Percentiles rank a stretch among this genome's conserved stretches.
These are phyloP conservation scores for Onthophagus sagittarius DNA, from an alignment of 2,888 invertebrate genomes.

Conservation along the genomic window DNA sequence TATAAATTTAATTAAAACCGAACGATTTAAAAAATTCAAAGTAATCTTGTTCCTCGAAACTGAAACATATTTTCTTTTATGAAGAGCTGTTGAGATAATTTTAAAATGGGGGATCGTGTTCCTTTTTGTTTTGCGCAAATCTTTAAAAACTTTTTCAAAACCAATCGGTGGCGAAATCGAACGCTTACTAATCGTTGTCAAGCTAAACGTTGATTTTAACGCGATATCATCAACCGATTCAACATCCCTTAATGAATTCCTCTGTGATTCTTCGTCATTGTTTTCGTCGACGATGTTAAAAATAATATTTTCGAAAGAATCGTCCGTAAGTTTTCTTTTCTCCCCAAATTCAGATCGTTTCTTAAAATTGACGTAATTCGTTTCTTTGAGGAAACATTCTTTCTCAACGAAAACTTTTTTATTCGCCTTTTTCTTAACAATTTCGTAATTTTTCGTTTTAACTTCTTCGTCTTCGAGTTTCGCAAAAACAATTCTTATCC, in stretches of 20 bases:
- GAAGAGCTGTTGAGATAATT: conserved; percentile 19
- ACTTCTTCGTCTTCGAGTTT: background rate
- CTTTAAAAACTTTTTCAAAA: conserved; percentile 7
- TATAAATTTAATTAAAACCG: conserved; percentile 6
- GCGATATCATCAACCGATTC: conserved; percentile 13
- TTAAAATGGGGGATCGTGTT: conserved; percentile 18
- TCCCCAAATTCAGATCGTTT: background rate
- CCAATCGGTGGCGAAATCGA: background rate
- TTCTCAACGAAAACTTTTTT: background rate
- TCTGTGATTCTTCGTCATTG: background rate
- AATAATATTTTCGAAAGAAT: conserved; percentile 1
- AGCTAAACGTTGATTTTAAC: conserved; percentile 16
- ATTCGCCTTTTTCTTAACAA: background rate
- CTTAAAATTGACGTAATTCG: background rate
- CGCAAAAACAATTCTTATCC: conserved; percentile 16
- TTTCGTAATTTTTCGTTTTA: background rate
- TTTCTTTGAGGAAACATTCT: background rate
- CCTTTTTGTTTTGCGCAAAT: conserved; percentile 12
- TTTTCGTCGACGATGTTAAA: background rate
- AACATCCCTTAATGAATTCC: conserved; percentile 13
- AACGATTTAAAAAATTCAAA: conserved; percentile 13
- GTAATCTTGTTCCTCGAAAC: conserved; percentile 11
- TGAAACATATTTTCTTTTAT: conserved; percentile 17
- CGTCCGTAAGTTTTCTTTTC: conserved; percentile 15
- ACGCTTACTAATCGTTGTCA: conserved; percentile 13